phyloP scores from a whole-genome alignment of 2,113 vertebrate species.

The Lagenorhynchus albirostris region DNA sequence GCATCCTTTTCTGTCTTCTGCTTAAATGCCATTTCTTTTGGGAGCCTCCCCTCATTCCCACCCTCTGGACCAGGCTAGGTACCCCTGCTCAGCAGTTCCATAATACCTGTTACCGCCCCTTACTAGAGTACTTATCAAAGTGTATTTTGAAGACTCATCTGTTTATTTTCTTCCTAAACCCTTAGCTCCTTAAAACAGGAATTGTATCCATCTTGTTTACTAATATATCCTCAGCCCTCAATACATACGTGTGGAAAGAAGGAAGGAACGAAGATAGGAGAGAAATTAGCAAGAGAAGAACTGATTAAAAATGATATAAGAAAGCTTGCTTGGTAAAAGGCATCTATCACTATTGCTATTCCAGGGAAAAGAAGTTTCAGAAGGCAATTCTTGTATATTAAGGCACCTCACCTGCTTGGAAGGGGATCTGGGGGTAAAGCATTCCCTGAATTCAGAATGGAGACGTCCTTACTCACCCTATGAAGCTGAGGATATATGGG shows the following conservation, averaged over 20 bases:
- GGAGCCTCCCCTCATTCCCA: rapidly evolving
- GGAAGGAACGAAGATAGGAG: background rate
- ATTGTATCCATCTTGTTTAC: background rate
- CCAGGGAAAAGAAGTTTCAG: background rate
- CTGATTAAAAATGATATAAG: background rate
- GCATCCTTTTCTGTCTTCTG: background rate
- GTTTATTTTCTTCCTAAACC: background rate
- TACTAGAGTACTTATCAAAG: background rate
- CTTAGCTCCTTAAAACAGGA: background rate
- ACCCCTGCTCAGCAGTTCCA: background rate
- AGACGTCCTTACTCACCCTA: background rate
- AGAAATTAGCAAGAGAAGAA: background rate
- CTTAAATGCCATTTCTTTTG: background rate
- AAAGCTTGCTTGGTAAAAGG: background rate
- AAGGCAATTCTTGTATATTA: background rate
- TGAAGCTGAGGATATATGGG: background rate
- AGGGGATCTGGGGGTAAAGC: background rate
- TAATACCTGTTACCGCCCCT: background rate
- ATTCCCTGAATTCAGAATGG: background rate
- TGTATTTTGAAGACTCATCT: background rate
- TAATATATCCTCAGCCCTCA: background rate
- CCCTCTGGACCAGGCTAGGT: background rate
- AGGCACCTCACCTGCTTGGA: background rate
- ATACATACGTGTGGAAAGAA: background rate
- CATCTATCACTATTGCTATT: background rate